Percentiles rank a stretch among this genome's conserved stretches.
phyloP scores from a whole-genome alignment of 2,797 vertebrate genomes.

The Silurus aristotelis region DNA sequence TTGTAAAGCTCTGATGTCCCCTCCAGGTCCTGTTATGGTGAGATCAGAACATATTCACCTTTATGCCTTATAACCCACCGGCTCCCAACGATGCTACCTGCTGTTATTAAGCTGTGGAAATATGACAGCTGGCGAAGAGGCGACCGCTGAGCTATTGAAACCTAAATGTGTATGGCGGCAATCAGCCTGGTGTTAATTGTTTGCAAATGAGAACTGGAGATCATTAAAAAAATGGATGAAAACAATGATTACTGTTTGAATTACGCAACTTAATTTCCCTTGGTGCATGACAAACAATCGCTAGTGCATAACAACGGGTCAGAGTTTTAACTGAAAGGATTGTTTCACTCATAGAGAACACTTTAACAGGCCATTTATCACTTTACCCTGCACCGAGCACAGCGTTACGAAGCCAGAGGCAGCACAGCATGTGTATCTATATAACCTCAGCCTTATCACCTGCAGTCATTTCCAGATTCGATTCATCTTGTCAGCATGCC shows the following conservation, averaged over 20 bases:
- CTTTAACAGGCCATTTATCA: slow-evolving; percentile 1
- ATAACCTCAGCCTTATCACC: slow-evolving; percentile 42
- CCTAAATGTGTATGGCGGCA: slow-evolving; percentile 60
- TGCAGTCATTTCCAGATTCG: slow-evolving; percentile 66
- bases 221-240: slow-evolving; percentile 46
- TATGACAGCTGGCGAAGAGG: slow-evolving; percentile 65
- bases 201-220: slow-evolving; percentile 60
- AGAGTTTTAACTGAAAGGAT: slow-evolving; percentile 44
- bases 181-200: slow-evolving; percentile 67
- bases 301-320: slow-evolving; percentile 43
- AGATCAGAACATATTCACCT: slow-evolving; percentile 48
- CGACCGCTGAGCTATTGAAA: slow-evolving; percentile 62
- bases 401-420: slow-evolving; percentile 41
- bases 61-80: slow-evolving; percentile 53
- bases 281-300: slow-evolving; percentile 43
- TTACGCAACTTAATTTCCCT: slow-evolving; percentile 51
- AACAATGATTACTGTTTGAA: slow-evolving; percentile 49
- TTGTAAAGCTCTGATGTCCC: slow-evolving; percentile 74
- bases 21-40: slow-evolving; percentile 65
- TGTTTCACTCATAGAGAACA: slow-evolving; percentile 32
- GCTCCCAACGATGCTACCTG: slow-evolving; percentile 64
- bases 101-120: slow-evolving; percentile 68
- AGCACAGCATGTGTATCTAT: slow-evolving; percentile 36
- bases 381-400: slow-evolving; percentile 9
- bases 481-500: slow-evolving; percentile 71